Conservation (phyloP, 2,797 vertebrate species). For the Microctenopoma stevenorrisi region DNA sequence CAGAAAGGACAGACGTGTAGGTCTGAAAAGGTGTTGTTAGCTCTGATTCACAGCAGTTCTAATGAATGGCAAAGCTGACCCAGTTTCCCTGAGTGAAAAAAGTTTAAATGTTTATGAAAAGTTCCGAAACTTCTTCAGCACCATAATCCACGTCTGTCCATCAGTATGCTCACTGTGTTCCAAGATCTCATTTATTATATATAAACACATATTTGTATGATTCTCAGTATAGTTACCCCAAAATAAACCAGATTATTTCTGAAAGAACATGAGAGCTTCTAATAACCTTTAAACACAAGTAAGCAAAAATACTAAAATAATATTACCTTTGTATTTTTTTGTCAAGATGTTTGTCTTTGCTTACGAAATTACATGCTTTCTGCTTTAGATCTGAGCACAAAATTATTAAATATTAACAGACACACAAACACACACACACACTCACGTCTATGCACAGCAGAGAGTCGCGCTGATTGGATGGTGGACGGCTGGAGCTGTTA, state of each 20-base stretch:
- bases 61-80: constrained; percentile 30
- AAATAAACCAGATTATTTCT: constrained; percentile 25
- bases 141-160: constrained; percentile 14
- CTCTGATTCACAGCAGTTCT: constrained; percentile 16
- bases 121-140: constrained; percentile 28
- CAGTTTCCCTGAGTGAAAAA: constrained; percentile 31
- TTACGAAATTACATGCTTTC: constrained; percentile 52
- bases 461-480: constrained; percentile 65
- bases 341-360: constrained; percentile 34
- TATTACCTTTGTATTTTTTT: constrained; percentile 17
- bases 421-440: constrained; percentile 20
- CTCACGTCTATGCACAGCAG: constrained; percentile 39
- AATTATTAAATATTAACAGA: constrained; percentile 46
- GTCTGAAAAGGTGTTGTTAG: constrained; percentile 13
- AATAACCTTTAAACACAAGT: constrained; percentile 12
- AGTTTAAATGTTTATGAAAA: constrained; percentile 30
- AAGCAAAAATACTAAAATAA: constrained; percentile 29
- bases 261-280: constrained; percentile 14
- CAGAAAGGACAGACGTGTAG: not conserved
- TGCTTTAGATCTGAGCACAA: constrained; percentile 47
- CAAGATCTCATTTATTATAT: constrained; percentile 8
- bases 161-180: not conserved
- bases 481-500: constrained; percentile 73
- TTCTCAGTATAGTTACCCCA: not conserved
- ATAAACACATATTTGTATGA: constrained; percentile 4